These are phyloP conservation scores for Tortrix viridana DNA, from an alignment of 2,888 invertebrate genomes.

Conservation along the genomic window DNA sequence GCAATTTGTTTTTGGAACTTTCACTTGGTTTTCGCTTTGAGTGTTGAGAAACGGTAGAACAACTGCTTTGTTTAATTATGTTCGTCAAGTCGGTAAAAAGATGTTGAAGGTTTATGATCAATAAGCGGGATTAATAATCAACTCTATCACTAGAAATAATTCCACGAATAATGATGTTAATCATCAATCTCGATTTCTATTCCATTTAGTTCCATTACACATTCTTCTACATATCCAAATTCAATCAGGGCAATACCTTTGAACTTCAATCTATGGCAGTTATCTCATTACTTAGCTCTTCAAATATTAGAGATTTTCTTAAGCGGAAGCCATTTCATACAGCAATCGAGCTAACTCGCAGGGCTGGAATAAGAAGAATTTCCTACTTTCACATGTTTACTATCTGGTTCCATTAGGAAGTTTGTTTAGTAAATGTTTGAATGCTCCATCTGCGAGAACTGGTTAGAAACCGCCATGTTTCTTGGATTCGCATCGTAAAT, in stretches of 20 bases:
- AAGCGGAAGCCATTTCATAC: conserved; percentile 17
- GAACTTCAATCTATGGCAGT: too few species aligned
- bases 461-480: conserved; percentile 28
- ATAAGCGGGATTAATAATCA: too few species aligned
- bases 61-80: not conserved
- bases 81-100: too few species aligned
- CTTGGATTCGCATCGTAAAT: not conserved
- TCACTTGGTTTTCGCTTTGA: conserved; percentile 26
- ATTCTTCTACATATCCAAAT: too few species aligned
- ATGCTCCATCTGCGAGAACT: conserved; percentile 18
- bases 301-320: not conserved
- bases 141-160: too few species aligned
- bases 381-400: conserved; percentile 36
- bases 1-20: conserved; percentile 28
- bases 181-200: too few species aligned
- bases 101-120: too few species aligned
- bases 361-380: conserved; percentile 22
- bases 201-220: too few species aligned
- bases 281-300: not conserved
- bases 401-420: conserved; percentile 25
- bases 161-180: too few species aligned
- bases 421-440: conserved; percentile 28
- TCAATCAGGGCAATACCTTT: too few species aligned
- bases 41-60: not conserved
- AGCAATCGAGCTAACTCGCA: conserved; percentile 14